Percentiles rank a stretch among this genome's conserved stretches.
phyloP scores from a whole-genome alignment of 1,140 invertebrate genomes.

The Aporrectodea caliginosa region DNA sequence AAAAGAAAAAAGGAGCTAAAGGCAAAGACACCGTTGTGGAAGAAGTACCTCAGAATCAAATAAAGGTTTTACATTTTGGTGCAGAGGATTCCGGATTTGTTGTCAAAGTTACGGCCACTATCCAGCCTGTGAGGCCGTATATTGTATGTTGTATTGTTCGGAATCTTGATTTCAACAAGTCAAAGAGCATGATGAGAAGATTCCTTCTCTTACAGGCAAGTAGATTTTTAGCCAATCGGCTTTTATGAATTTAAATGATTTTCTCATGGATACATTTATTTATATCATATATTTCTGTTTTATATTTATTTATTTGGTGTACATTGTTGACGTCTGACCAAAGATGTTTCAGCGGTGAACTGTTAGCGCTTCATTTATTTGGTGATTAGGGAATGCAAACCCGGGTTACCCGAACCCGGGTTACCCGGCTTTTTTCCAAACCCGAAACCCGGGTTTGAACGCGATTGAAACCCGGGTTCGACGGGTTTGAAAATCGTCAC shows the following conservation, averaged over 20 bases:
- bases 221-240: no score
- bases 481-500: no score
- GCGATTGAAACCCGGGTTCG: no score
- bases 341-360: no score
- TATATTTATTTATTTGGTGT: background rate
- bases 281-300: background rate
- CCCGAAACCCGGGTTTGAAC: no score
- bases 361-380: no score
- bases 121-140: constrained; percentile 64
- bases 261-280: no score
- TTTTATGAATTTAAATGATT: no score
- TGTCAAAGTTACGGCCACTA: constrained; percentile 60
- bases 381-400: no score
- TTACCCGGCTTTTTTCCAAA: no score
- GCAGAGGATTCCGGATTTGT: constrained; percentile 58
- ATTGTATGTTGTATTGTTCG: constrained; percentile 70
- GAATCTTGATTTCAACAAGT: constrained; percentile 63
- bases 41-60: constrained; percentile 41
- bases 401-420: no score
- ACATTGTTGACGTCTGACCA: no score
- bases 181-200: constrained; percentile 65
- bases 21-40: constrained; percentile 35
- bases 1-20: constrained; percentile 29
- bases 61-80: constrained; percentile 60
- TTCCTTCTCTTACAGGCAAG: constrained; percentile 71